Evolutionary conservation across 2,113 vertebrate genomes (phyloP), one percentile per base, ranked within the genome.

Genomic region (Thinocorus orbignyianus): DNA sequence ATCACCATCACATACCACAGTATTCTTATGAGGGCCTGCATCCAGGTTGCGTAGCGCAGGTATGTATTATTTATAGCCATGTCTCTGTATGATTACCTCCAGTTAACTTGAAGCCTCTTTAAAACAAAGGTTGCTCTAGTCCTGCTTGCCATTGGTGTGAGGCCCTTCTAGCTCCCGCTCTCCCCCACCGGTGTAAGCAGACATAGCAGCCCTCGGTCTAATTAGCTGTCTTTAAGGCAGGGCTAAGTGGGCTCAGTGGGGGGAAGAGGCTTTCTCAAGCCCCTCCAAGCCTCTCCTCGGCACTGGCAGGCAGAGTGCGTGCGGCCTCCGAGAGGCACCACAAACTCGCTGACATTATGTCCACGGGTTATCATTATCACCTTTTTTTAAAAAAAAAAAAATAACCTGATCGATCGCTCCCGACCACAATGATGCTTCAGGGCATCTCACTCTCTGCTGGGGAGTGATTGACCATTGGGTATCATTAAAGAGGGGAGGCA

Each of bases 331-430:
- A 98, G 98, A 98, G 98, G 98, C 98, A 98, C 96, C 57, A 96
- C 96, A 70, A 96, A 98, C 97, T 96, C 96, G 33, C 98, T 98
- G 98, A 98, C 98, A 98, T 98, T 98, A 98, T 99, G 98, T 98
- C 99, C 98, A 98, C 98, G 69, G 99, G 99, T 99, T 99, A 99
- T 99, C 98, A 99, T 99, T 99, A 99, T 98, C 96, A 97, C 98
- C 97, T 96, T 97, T 97, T 97, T 97, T 96, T 71, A 49, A 16
- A 44, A 81, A 25, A 90, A 85, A 96, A 49, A 49, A 25, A 81
- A 25, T 87, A 86, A 96, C 49, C 97, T 97, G 98, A 99, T 99
- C 98, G 99, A 99, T 99, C 92, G 96, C 98, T 98, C 94, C 97
- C 78, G 37, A 98, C 98, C 97, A 97, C 98, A 98, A 98, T 98